A percentile compares a stretch with the other conserved stretches of the same genome.
These are phyloP conservation scores for Chironomus tepperi DNA, from an alignment of 1,140 invertebrate genomes.

Conservation along the genomic window DNA sequence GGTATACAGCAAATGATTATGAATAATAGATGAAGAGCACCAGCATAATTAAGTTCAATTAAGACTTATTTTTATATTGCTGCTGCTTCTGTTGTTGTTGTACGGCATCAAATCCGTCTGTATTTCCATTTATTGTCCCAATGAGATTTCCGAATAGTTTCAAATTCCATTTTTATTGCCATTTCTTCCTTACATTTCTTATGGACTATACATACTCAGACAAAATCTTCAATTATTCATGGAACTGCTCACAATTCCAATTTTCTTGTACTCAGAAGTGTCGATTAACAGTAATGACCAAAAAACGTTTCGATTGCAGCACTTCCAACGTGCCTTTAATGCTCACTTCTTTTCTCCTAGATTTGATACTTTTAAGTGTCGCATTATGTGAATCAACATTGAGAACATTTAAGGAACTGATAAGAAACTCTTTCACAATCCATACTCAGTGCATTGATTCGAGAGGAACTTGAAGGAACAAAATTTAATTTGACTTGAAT, in stretches of 20 bases:
- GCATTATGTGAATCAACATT: neutral
- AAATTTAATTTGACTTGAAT: neutral
- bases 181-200: neutral
- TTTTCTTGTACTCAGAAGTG: neutral
- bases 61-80: neutral
- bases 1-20: neutral
- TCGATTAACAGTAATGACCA: slow-evolving; percentile 7
- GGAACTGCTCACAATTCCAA: neutral
- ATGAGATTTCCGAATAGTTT: neutral
- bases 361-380: neutral
- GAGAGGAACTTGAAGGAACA: neutral
- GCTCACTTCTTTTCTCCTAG: too few relatives aligned
- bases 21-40: neutral
- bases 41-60: neutral
- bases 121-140: neutral
- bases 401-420: neutral
- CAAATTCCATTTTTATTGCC: neutral
- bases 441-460: neutral
- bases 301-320: neutral
- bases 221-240: neutral
- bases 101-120: neutral
- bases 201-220: neutral
- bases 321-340: neutral
- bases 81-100: neutral
- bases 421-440: neutral